Conservation (phyloP, 2,797 vertebrate species). For the Arrhamphus sclerolepis region DNA sequence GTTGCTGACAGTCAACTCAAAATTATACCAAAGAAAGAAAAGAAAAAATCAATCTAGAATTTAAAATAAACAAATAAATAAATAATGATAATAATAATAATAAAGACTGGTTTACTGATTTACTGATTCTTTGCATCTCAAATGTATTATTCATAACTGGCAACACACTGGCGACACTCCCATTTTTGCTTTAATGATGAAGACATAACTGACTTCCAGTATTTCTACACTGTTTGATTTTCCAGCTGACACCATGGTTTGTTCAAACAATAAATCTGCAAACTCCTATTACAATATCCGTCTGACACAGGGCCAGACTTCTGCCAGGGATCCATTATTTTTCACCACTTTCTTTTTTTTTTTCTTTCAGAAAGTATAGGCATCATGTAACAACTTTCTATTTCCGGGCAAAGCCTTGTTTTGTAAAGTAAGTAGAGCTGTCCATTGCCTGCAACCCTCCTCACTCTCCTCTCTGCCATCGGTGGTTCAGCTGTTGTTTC, state of each 20-base stretch:
- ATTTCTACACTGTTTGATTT: background rate
- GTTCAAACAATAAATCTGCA: slow-evolving; percentile 5
- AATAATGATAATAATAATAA: too few species aligned
- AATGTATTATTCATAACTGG: too few species aligned
- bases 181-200: background rate
- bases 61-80: too few species aligned
- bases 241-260: slow-evolving; percentile 4
- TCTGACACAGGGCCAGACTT: slow-evolving; percentile 15
- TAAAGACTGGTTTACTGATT: too few species aligned
- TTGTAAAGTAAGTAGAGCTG: slow-evolving; percentile 68
- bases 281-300: slow-evolving; percentile 4
- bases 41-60: too few species aligned
- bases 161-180: too few species aligned
- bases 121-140: too few species aligned
- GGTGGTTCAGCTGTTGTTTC: slow-evolving; percentile 80
- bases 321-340: slow-evolving; percentile 26
- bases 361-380: slow-evolving; percentile 14
- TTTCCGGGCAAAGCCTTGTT: slow-evolving; percentile 51
- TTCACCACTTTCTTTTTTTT: slow-evolving; percentile 21
- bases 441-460: slow-evolving; percentile 61
- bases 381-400: slow-evolving; percentile 46
- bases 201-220: background rate
- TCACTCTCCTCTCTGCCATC: slow-evolving; percentile 62
- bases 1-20: too few species aligned
- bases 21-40: too few species aligned